Evolutionary conservation across 2,888 invertebrate species (phyloP).

Genomic region (Rotaria socialis): DNA sequence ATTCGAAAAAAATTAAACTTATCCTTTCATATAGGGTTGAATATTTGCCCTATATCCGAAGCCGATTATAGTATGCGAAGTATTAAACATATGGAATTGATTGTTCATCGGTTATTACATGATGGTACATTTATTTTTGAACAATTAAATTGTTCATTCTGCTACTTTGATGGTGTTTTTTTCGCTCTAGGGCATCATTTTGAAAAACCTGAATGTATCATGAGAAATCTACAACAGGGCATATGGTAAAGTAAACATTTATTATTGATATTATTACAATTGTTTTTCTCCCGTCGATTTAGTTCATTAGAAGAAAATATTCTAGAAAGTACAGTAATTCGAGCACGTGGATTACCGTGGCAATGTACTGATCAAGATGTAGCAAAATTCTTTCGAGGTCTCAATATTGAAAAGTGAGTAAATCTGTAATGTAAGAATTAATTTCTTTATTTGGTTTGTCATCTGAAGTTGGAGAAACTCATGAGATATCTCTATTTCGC

Average conservation of each 20-base stretch:
- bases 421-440: no score
- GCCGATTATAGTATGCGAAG: slow-evolving; percentile 5
- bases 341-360: slow-evolving; percentile 97
- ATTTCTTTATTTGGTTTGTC: no score
- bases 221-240: slow-evolving; percentile 77
- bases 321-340: slow-evolving; percentile 62
- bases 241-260: slow-evolving; percentile 76
- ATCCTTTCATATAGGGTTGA: neutral
- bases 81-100: slow-evolving; percentile 15
- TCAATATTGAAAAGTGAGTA: slow-evolving; percentile 93
- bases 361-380: slow-evolving; percentile 99
- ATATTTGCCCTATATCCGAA: neutral
- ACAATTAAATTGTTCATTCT: slow-evolving; percentile 38
- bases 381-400: slow-evolving; percentile 94
- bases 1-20: neutral
- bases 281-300: slow-evolving; percentile 50
- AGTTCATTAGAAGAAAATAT: slow-evolving; percentile 94
- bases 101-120: slow-evolving; percentile 31
- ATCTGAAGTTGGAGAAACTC: no score
- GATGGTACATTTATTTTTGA: neutral
- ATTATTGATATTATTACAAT: neutral
- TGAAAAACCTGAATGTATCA: slow-evolving; percentile 60
- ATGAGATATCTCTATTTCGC: no score
- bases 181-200: slow-evolving; percentile 75
- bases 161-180: slow-evolving; percentile 45